Evolutionary conservation across 2,113 vertebrate species (phyloP).

Genomic region (Campylomormyrus tamandua): DNA sequence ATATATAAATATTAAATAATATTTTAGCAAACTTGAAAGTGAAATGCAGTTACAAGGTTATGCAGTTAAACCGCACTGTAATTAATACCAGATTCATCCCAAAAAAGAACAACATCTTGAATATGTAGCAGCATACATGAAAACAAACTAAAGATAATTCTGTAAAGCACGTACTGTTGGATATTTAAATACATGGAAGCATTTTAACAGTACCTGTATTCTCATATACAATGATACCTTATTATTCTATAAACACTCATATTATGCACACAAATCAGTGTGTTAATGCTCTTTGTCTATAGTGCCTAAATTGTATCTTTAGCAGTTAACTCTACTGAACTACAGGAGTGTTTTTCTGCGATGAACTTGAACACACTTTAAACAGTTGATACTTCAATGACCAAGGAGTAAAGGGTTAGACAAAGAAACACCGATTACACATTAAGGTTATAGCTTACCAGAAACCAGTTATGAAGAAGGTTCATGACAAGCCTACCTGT

Average conservation of each 20-base stretch:
- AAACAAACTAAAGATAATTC: slow-evolving; percentile 2
- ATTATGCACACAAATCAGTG: slow-evolving; percentile 1
- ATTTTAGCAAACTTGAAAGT: not conserved
- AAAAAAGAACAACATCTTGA: not conserved
- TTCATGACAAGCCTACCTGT: not conserved
- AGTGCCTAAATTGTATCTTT: slow-evolving; percentile 5
- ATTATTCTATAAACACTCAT: slow-evolving; percentile 13
- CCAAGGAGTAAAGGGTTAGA: not conserved
- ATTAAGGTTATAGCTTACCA: slow-evolving; percentile 1
- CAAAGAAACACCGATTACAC: not conserved
- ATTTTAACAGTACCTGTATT: slow-evolving; percentile 17
- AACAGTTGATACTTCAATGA: not conserved
- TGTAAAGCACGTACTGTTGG: not conserved
- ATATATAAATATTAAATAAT: not conserved
- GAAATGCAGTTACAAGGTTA: not conserved
- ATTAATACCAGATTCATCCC: not conserved
- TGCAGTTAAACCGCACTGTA: not conserved
- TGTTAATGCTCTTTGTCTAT: slow-evolving; percentile 2
- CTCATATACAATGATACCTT: not conserved
- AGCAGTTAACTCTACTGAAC: not conserved
- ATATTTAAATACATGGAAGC: slow-evolving; percentile 12
- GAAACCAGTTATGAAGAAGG: not conserved
- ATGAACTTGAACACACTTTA: not conserved
- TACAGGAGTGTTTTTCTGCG: not conserved
- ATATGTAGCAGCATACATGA: not conserved